phyloP scores from a whole-genome alignment of 2,888 invertebrate species.

The Xanthorhoe spadicearia region DNA sequence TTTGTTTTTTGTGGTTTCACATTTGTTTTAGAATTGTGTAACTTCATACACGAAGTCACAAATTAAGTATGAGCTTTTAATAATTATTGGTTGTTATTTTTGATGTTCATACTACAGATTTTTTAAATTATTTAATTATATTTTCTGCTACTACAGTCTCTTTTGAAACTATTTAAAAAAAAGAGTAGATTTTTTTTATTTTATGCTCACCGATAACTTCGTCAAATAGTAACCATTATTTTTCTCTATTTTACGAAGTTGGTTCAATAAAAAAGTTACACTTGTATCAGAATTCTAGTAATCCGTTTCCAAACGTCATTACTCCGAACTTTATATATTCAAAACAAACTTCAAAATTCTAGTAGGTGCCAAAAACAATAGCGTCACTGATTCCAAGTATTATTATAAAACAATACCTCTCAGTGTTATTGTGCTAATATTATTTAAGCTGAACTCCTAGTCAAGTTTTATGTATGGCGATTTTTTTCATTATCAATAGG shows the following conservation, averaged over 20 bases:
- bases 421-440: constrained; percentile 65
- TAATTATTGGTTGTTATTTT: background rate
- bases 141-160: no score
- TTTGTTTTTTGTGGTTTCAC: background rate
- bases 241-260: no score
- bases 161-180: no score
- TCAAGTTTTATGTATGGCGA: constrained; percentile 67
- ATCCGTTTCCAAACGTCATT: no score
- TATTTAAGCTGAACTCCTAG: constrained; percentile 64
- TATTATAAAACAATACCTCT: constrained; percentile 64
- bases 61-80: background rate
- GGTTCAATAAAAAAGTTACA: no score
- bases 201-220: no score
- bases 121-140: background rate
- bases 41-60: background rate
- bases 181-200: no score
- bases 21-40: background rate
- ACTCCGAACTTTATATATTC: constrained; percentile 10
- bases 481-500: constrained; percentile 52
- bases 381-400: constrained; percentile 30
- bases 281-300: no score
- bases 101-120: background rate
- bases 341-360: constrained; percentile 11
- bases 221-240: no score
- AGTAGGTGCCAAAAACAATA: constrained; percentile 24